These are phyloP conservation scores for Noctua pronuba DNA, from an alignment of 2,888 invertebrate species.

Conservation along the genomic window DNA sequence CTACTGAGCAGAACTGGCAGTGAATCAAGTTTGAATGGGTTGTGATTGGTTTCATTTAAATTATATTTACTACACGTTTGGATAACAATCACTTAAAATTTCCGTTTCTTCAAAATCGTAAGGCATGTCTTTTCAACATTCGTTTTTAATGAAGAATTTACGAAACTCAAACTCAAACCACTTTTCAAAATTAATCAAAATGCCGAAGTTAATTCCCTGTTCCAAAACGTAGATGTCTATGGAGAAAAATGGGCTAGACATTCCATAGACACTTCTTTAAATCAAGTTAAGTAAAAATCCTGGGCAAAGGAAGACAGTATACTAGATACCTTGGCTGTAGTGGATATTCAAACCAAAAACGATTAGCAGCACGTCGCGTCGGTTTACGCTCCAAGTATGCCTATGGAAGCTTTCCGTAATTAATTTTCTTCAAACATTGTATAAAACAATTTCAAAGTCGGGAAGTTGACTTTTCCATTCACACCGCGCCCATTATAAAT, in stretches of 20 bases:
- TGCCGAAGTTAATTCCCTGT: not conserved
- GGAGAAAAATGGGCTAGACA: not conserved
- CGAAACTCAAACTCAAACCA: not conserved
- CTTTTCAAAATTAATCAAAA: not conserved
- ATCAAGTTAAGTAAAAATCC: not conserved
- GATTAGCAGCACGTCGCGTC: not conserved
- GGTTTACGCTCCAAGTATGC: not conserved
- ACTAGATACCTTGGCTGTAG: not conserved
- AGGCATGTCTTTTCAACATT: not conserved
- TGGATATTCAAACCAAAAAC: too few relatives aligned
- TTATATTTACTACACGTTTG: not conserved
- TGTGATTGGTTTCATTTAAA: not conserved
- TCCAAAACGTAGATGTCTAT: not conserved
- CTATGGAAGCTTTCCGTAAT: not conserved
- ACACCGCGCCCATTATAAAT: conserved; percentile 38
- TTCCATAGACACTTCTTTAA: not conserved
- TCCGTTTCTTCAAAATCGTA: too few relatives aligned
- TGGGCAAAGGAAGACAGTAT: too few relatives aligned
- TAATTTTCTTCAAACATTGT: not conserved
- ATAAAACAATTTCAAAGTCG: not conserved
- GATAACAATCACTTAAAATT: not conserved
- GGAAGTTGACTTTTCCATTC: conserved; percentile 21
- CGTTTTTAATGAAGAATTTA: not conserved
- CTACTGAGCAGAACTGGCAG: conserved; percentile 29
- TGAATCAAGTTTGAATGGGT: conserved; percentile 10